A percentile compares a stretch with the other conserved stretches of the same genome.
Evolutionary conservation across 2,888 invertebrate species (phyloP).

Genomic region (Cerastis rubricosa): DNA sequence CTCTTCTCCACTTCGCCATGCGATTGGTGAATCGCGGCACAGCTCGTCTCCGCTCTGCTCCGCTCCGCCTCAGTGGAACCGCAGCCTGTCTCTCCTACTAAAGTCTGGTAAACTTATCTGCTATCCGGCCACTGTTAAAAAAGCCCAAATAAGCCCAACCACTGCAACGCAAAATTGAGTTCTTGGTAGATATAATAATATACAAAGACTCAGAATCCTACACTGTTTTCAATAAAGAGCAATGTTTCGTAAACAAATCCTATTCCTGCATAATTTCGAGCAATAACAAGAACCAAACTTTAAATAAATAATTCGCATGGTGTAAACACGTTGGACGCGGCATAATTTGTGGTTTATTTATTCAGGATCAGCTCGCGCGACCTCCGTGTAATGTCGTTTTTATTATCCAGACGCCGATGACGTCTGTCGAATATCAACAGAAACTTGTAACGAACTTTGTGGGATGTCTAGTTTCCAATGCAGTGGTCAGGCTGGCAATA

Average conservation of each 20-base stretch:
- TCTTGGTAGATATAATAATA: background rate
- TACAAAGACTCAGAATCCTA: background rate
- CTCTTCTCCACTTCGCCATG: too few relatives aligned
- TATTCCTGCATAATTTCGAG: slow-evolving; percentile 35
- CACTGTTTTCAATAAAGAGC: slow-evolving; percentile 3
- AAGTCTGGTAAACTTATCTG: background rate
- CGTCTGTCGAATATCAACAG: slow-evolving; percentile 61
- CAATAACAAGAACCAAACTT: slow-evolving; percentile 45
- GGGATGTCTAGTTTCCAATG: slow-evolving; percentile 53
- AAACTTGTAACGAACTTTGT: slow-evolving; percentile 53
- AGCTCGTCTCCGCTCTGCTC: too few relatives aligned
- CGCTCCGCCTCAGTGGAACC: too few relatives aligned
- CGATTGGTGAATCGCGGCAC: too few relatives aligned
- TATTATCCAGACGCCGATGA: slow-evolving; percentile 71
- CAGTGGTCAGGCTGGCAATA: slow-evolving; percentile 47
- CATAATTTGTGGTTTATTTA: slow-evolving; percentile 75
- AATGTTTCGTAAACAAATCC: slow-evolving; percentile 35
- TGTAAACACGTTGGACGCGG: slow-evolving; percentile 70
- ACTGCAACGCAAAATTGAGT: background rate
- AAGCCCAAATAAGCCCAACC: background rate
- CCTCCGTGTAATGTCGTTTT: slow-evolving; percentile 74
- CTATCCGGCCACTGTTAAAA: background rate
- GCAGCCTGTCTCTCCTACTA: background rate
- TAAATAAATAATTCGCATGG: slow-evolving; percentile 70
- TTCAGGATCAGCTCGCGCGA: slow-evolving; percentile 75